Evolutionary conservation across 1,140 invertebrate genomes (phyloP).

Genomic region (Andricus grossulariae): DNA sequence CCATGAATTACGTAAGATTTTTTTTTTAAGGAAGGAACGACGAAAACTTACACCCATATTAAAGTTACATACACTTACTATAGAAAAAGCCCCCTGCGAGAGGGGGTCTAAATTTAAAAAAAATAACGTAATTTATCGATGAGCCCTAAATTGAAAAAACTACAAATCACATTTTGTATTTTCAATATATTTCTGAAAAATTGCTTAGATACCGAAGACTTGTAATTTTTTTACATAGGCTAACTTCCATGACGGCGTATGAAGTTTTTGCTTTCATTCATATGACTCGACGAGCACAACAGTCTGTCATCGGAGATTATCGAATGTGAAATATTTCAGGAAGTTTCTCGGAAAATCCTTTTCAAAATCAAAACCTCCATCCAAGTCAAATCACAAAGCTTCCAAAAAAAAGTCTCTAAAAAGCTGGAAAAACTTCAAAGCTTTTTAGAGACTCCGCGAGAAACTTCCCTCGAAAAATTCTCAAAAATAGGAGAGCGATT

Average conservation of each 20-base stretch:
- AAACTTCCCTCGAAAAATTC: not conserved
- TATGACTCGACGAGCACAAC: not conserved
- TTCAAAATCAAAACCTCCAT: not conserved
- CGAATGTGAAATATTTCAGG: not conserved
- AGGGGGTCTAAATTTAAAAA: no score
- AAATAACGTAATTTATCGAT: no score
- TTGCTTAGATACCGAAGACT: slow-evolving; percentile 30
- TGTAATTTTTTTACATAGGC: slow-evolving; percentile 27
- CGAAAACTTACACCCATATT: no score
- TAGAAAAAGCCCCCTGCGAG: no score
- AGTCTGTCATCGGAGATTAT: slow-evolving; percentile 16
- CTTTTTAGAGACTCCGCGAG: not conserved
- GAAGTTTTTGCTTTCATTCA: not conserved
- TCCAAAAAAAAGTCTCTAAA: not conserved
- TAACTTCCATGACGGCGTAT: no score
- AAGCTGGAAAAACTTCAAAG: not conserved
- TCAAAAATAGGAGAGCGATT: not conserved
- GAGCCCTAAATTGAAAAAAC: not conserved
- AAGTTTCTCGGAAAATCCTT: slow-evolving; percentile 1
- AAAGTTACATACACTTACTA: no score
- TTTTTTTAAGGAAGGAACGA: no score
- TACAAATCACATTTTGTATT: slow-evolving; percentile 11
- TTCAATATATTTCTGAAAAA: slow-evolving; percentile 32
- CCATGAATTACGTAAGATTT: no score
- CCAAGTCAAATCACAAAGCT: not conserved